These are phyloP conservation scores for Oscheius onirici DNA, from an alignment of 2,888 invertebrate species.

Conservation along the genomic window DNA sequence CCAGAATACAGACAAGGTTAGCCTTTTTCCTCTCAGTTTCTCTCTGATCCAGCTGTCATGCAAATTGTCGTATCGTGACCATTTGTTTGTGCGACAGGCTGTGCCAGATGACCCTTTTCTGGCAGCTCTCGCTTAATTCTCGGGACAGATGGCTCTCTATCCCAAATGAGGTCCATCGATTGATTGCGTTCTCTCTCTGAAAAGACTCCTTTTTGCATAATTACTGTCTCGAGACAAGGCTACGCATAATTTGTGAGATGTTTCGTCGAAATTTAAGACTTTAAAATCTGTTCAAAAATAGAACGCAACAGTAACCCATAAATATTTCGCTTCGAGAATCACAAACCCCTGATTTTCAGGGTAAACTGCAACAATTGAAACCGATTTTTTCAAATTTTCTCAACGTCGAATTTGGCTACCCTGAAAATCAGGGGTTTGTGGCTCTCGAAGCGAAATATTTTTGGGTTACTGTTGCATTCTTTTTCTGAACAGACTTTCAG, in stretches of 20 bases:
- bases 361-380: too few species aligned
- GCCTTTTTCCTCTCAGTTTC: neutral
- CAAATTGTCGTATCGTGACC: neutral
- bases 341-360: too few species aligned
- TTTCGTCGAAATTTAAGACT: neutral
- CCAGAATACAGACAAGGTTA: slow-evolving; percentile 53
- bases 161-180: slow-evolving; percentile 22
- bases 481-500: too few species aligned
- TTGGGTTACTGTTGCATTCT: too few species aligned
- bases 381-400: too few species aligned
- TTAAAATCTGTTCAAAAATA: neutral
- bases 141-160: slow-evolving; percentile 24
- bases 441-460: too few species aligned
- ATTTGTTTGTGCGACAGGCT: neutral
- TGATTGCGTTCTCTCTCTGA: neutral
- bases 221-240: neutral
- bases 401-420: too few species aligned
- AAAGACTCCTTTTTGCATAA: too few species aligned
- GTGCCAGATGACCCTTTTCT: neutral
- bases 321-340: too few species aligned
- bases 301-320: too few species aligned
- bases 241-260: neutral
- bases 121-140: neutral
- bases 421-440: too few species aligned
- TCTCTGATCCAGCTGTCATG: neutral